phyloP scores from a whole-genome alignment of 2,113 vertebrate species.

The Oenanthe oenanthe region DNA sequence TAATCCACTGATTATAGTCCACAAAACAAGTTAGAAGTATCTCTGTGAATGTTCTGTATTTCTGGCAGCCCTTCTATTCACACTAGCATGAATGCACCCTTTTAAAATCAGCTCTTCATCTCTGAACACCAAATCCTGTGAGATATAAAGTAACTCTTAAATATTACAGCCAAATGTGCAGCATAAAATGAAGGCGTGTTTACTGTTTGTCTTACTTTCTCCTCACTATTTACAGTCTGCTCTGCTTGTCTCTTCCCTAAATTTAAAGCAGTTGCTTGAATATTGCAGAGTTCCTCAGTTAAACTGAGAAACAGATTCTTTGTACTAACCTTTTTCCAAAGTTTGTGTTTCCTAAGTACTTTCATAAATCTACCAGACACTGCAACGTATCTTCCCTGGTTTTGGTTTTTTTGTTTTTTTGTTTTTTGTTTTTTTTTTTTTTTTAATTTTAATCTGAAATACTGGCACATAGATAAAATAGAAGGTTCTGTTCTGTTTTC shows the following conservation, averaged over 20 bases:
- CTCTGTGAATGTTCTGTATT: not conserved
- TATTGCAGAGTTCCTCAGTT: not conserved
- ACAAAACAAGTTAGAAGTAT: constrained; percentile 28
- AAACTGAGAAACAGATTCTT: not conserved
- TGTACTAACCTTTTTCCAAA: constrained; percentile 15
- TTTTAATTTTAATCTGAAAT: constrained; percentile 38
- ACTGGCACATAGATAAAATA: constrained; percentile 5
- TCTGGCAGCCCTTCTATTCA: constrained; percentile 18
- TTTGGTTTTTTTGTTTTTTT: not conserved
- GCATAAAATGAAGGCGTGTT: constrained; percentile 10
- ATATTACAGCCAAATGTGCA: constrained; percentile 32
- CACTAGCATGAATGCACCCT: not conserved
- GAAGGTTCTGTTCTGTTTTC: constrained; percentile 20
- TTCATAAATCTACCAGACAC: constrained; percentile 21
- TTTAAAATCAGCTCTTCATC: constrained; percentile 46
- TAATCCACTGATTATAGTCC: not conserved
- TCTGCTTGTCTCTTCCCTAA: not conserved
- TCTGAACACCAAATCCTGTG: not conserved
- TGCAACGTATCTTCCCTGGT: not conserved
- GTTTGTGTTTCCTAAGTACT: constrained; percentile 32
- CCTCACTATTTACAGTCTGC: not conserved
- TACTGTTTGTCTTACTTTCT: constrained; percentile 44
- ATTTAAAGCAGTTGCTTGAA: not conserved
- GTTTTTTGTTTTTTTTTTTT: no score
- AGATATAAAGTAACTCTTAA: constrained; percentile 9